Evolutionary conservation across 2,113 vertebrate genomes (phyloP), one percentile per base, ranked within the genome.

Genomic region (Cyanoderma ruficeps): DNA sequence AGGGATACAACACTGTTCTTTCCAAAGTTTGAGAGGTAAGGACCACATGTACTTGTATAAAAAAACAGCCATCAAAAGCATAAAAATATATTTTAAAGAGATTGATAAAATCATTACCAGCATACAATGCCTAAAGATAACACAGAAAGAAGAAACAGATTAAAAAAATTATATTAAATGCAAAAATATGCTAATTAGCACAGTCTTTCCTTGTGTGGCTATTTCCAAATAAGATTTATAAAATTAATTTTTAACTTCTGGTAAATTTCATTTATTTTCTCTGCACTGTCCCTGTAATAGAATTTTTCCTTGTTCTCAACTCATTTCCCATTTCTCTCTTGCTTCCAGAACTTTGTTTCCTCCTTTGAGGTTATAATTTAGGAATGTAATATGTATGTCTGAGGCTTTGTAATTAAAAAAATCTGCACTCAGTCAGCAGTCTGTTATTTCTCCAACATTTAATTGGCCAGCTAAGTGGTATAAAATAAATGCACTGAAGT

Each of bases 181-280:
- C 3, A 68, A 79, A 94, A 79, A 15, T 52, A 69, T 69, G 14
- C 2, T 76, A 33, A 89, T 68, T 63, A 64, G 25, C 16, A 71
- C 19, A 74, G 4, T 61, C 4, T 55, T 90, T 61, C 21, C 47
- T 93, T 7, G 0, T 59, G 47, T 82, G 60, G 4, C 4, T 71
- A 57, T 60, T 89, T 91, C 16, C 33, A 85, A 89, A 78, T 67
- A 3, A 75, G 27, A 64, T 76, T 91, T 59, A 82, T 83, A 87
- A 85, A 76, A 80, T 57, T 57, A 4, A 64, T 85, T 90, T 72
- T 72, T 83, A 82, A 31, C 28, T 87, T 85, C 31, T 22, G 4
- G 41, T 69, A 76, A 88, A 90, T 82, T 87, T 74, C 1, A 70
- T 95, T 93, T 83, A 18, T 74, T 95, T 96, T 69, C 19, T 70